A percentile compares a stretch with the other conserved stretches of the same genome.
Conservation (phyloP, 2,113 vertebrate species). For the Tricholaema leucomelas region DNA sequence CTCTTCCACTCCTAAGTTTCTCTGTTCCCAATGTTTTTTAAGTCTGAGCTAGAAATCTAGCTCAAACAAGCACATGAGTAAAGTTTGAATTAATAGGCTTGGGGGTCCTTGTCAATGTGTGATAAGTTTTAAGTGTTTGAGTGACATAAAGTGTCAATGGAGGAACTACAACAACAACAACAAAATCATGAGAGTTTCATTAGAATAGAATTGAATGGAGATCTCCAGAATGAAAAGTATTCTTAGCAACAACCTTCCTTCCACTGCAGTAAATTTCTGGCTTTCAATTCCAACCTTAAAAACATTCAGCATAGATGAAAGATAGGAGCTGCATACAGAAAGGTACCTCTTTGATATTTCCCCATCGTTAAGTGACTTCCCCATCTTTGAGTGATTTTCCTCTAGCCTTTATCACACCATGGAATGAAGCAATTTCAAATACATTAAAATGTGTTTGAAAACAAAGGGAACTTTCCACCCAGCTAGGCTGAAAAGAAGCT, state of each 20-base stretch:
- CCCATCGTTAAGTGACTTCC: neutral
- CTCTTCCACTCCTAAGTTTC: too few relatives aligned
- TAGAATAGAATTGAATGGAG: conserved; percentile 18
- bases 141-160: neutral
- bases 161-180: conserved; percentile 13
- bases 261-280: neutral
- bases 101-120: neutral
- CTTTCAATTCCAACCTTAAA: conserved; percentile 14
- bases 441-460: neutral
- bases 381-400: neutral
- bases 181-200: conserved; percentile 33
- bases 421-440: conserved; percentile 36
- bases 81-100: conserved; percentile 28
- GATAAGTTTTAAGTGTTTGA: conserved; percentile 27
- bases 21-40: too few relatives aligned
- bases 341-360: neutral
- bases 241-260: neutral
- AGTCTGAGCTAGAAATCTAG: too few relatives aligned
- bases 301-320: neutral
- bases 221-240: neutral
- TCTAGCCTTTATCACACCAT: neutral
- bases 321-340: neutral
- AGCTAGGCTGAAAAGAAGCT: neutral
- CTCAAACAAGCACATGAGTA: neutral
- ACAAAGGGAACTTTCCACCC: neutral